A percentile compares a stretch with the other conserved stretches of the same genome.
These are phyloP conservation scores for Perca fluviatilis DNA, from an alignment of 2,113 vertebrate species.

Conservation along the genomic window DNA sequence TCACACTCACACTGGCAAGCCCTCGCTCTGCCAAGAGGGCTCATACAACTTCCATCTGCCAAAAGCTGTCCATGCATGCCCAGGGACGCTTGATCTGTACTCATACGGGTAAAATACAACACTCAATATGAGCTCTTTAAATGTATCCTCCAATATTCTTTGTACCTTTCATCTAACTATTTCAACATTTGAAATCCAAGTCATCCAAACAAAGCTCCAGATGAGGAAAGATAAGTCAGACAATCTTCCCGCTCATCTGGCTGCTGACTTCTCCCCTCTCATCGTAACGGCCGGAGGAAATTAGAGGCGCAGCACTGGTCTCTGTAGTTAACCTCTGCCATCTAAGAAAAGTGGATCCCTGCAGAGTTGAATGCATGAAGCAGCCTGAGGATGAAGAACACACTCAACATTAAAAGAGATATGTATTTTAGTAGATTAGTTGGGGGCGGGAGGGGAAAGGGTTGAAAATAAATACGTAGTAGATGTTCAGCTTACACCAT, in stretches of 20 bases:
- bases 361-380: constrained; percentile 96
- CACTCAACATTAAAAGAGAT: neutral
- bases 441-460: neutral
- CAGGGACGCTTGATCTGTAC: neutral
- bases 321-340: neutral
- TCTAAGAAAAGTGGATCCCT: constrained; percentile 96
- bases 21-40: neutral
- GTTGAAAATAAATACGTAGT: neutral
- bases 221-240: neutral
- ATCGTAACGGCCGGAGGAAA: neutral
- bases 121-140: constrained; percentile 75
- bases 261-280: neutral
- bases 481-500: constrained; percentile 88
- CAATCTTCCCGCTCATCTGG: neutral
- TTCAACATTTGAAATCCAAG: constrained; percentile 10
- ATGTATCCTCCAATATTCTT: neutral
- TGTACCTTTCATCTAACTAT: neutral
- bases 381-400: constrained; percentile 83
- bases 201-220: neutral
- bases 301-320: neutral
- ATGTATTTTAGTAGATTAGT: neutral
- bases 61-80: neutral
- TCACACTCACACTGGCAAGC: neutral
- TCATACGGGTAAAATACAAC: neutral
- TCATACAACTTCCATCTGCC: neutral